These are phyloP conservation scores for Tribolium castaneum DNA, from an alignment of 1,140 invertebrate genomes.

Conservation along the genomic window DNA sequence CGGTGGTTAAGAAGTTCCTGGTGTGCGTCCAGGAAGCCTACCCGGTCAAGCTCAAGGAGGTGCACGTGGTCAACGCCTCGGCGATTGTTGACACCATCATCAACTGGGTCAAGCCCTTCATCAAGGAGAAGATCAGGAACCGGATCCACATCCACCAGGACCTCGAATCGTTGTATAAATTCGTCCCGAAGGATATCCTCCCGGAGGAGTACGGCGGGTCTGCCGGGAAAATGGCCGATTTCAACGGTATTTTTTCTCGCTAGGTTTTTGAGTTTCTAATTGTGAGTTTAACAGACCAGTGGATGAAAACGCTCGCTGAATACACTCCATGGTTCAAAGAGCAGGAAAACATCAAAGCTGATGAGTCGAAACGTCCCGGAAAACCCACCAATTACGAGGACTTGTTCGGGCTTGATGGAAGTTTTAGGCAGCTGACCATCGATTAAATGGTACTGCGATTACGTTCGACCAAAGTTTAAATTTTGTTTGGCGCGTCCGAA, in stretches of 20 bases:
- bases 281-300: slow-evolving; percentile 56
- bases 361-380: slow-evolving; percentile 79
- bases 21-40: slow-evolving; percentile 88
- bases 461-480: background rate
- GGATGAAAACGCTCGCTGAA: slow-evolving; percentile 78
- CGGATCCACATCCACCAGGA: slow-evolving; percentile 82
- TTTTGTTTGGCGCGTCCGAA: background rate
- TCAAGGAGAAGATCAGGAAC: slow-evolving; percentile 87
- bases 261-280: background rate
- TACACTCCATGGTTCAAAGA: slow-evolving; percentile 81
- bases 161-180: slow-evolving; percentile 79
- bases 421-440: slow-evolving; percentile 81
- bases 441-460: slow-evolving; percentile 68
- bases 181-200: slow-evolving; percentile 80
- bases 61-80: slow-evolving; percentile 86
- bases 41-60: slow-evolving; percentile 85
- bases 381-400: slow-evolving; percentile 84
- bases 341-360: slow-evolving; percentile 78
- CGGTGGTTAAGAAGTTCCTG: slow-evolving; percentile 82
- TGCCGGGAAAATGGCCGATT: slow-evolving; percentile 74
- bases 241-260: slow-evolving; percentile 70
- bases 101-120: slow-evolving; percentile 85
- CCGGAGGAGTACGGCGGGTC: slow-evolving; percentile 84
- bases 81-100: slow-evolving; percentile 84
- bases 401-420: slow-evolving; percentile 84